phyloP scores from a whole-genome alignment of 2,113 vertebrate genomes.

The Vimba vimba region DNA sequence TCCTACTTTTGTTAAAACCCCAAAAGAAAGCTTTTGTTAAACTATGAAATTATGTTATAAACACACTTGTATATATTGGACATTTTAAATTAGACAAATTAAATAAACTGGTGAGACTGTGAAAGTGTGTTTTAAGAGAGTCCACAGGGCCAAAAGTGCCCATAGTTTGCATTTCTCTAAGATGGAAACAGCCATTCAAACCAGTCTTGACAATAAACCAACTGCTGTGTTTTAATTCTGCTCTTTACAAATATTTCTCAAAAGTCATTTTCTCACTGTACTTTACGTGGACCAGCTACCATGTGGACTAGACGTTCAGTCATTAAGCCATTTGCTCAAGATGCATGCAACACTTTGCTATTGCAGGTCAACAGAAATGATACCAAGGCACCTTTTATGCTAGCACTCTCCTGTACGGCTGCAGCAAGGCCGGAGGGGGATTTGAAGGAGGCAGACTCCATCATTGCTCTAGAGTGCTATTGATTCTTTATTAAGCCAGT shows the following conservation, averaged over 20 bases:
- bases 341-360: slow-evolving; percentile 29
- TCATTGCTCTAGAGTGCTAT: slow-evolving; percentile 72
- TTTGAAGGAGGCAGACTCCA: slow-evolving; percentile 63
- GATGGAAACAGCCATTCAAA: background rate
- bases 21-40: background rate
- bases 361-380: slow-evolving; percentile 67
- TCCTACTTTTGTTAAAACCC: background rate
- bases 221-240: background rate
- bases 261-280: background rate
- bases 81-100: background rate
- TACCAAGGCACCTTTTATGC: slow-evolving; percentile 66
- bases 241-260: background rate
- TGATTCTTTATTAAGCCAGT: slow-evolving; percentile 85
- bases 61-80: background rate
- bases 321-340: slow-evolving; percentile 54
- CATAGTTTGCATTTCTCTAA: background rate
- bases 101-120: background rate
- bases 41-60: too few species aligned
- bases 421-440: slow-evolving; percentile 35
- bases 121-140: background rate
- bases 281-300: background rate
- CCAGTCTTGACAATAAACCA: background rate
- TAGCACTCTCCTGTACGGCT: slow-evolving; percentile 58
- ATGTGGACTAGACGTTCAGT: slow-evolving; percentile 15
- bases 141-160: background rate